Base-by-base conservation (phyloP, 2,888 invertebrate species). In the Sminthurinus aureus region DNA sequence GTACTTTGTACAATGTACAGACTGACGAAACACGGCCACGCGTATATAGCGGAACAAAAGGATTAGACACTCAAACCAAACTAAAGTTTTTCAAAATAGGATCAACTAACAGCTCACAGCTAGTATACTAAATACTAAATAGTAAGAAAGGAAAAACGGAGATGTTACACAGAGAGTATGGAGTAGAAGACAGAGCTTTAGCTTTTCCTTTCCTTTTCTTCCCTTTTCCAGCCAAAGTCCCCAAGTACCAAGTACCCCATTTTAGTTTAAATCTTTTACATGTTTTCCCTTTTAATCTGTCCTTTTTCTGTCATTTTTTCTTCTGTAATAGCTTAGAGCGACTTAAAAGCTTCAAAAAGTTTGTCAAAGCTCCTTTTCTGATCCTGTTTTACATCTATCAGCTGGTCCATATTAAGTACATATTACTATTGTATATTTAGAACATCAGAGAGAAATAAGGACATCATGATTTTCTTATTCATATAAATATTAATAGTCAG, bases 1-100 rank as follows among this genome's bases (percentile, higher is more conserved):
- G 38, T 38, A 38, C 38, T 4, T 1, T 38, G 38, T 38, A 38
- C 38, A 38, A 38, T 58, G 71, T 83, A 38, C 52, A 66, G 26
- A 67, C 67, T 69, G 71, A 77, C 77, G 26, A 77, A 82, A 83
- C 78, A 83, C 76, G 79, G 82, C 82, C 82, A 83, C 82, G 84
- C 84, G 84, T 84, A 26, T 84, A 26, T 20, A 76, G 82, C 80
- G 84, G 84, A 84, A 84, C 84, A 84, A 84, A 84, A 69, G 84
- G 84, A 84, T 82, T 80, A 82, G 77, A 80, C 58, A 73, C 51
- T 77, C 52, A 38, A 67, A 66, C 20, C 64, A 51, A 58, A 50
- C 64, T 12, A 50, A 20, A n/a, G 20, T 79, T 38, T 79, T 50
- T 67, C 79, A 66, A 81, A 81, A 81, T 73, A 81, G 81, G 81